Evolutionary conservation across 2,888 invertebrate species (phyloP), one percentile per base, ranked within the genome.

Genomic region (Hololepta plana): DNA sequence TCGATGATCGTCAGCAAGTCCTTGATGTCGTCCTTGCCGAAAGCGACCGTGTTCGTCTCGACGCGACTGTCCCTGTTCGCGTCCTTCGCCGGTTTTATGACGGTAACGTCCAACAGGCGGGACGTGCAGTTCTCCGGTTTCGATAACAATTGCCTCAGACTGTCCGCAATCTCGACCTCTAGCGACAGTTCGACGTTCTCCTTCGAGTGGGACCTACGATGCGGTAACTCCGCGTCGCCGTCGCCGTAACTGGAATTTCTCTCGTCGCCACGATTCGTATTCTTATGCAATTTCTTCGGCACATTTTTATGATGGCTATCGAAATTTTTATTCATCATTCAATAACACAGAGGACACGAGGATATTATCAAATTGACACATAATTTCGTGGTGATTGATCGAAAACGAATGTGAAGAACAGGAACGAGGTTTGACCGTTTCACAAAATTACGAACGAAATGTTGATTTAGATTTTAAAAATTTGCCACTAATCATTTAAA

Each of bases 151-250:
- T 45, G 40, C 20, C 40, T 42, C 4, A 47, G 38, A 27, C 44
- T 46, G 21, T 46, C 45, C 27, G 47, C 44, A 35, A 51, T 46
- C 35, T 53, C 50, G 3, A 52, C 41, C 32, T 53, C 51, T 12
- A 53, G 33, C 9, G 43, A 45, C 10, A 50, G 35, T 32, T 46
- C 46, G 12, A 31, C 26, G 11, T 31, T 31, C 14, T 26, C 27
- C 7, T 30, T 29, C 7, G 28, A 22, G 8, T n/a, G 7, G 16
- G 25, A 27, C 14, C 10, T 19, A 17, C 21, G 25, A 7, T 28
- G 20, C 14, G 20, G 22, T 15, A 27, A 10, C 3, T 22, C 23
- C 23, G 23, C 5, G 11, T 11, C 23, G 11, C 23, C 23, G 12
- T 4, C 9, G 10, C 12, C n/a, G n/a, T n/a, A n/a, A n/a, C n/a